A percentile compares a stretch with the other conserved stretches of the same genome.
These are phyloP conservation scores for Drosophila kanekoi DNA, from an alignment of 2,888 invertebrate genomes.

Conservation along the genomic window DNA sequence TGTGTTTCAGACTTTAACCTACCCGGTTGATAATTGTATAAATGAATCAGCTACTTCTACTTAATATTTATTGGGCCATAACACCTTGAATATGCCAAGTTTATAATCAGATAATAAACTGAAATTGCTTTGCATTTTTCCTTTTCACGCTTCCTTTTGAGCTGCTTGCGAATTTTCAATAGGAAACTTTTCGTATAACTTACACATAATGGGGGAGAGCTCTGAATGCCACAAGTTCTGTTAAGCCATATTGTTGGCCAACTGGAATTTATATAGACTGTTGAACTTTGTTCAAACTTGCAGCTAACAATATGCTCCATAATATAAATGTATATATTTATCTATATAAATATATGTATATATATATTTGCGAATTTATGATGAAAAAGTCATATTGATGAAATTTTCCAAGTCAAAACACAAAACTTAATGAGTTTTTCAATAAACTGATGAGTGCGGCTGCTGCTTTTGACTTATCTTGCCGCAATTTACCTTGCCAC, in stretches of 20 bases:
- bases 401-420: constrained; percentile 13
- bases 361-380: neutral
- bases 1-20: too few species aligned
- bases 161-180: constrained; percentile 18
- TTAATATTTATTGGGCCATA: neutral
- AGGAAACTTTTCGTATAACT: constrained; percentile 29
- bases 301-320: neutral
- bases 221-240: constrained; percentile 14
- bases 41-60: neutral
- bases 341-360: neutral
- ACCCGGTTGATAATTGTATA: neutral
- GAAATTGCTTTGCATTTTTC: neutral
- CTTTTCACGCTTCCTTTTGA: neutral
- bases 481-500: constrained; percentile 16
- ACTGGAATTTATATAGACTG: constrained; percentile 4
- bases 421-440: constrained; percentile 46
- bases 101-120: constrained; percentile 11
- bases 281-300: constrained; percentile 5
- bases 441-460: constrained; percentile 34
- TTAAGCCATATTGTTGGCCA: constrained; percentile 27
- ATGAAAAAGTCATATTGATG: constrained; percentile 6
- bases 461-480: constrained; percentile 36
- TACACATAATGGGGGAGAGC: constrained; percentile 26
- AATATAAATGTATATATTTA: neutral
- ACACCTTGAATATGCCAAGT: neutral